A percentile compares a stretch with the other conserved stretches of the same genome.
Evolutionary conservation across 2,797 vertebrate genomes (phyloP).

Genomic region (Silurus lanzhouensis): DNA sequence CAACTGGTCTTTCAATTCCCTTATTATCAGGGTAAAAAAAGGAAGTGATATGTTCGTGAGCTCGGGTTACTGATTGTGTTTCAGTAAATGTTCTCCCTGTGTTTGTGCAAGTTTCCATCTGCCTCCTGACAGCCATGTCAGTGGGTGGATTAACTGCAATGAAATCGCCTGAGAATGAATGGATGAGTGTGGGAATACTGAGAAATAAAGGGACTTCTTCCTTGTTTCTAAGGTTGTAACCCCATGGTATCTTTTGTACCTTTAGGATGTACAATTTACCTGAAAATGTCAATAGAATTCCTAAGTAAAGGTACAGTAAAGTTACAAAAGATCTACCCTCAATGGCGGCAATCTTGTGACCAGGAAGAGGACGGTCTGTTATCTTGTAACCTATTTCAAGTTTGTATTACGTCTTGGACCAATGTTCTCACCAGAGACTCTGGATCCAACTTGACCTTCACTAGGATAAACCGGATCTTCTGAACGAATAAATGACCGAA

Average conservation of each 20-base stretch:
- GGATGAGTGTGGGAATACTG: neutral
- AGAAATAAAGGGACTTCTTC: neutral
- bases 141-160: neutral
- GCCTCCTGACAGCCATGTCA: neutral
- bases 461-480: conserved; percentile 9
- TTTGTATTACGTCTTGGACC: neutral
- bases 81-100: neutral
- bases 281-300: neutral
- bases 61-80: neutral
- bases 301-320: neutral
- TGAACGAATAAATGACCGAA: neutral
- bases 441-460: neutral
- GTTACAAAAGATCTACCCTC: neutral
- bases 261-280: neutral
- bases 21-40: neutral
- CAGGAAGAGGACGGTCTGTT: neutral
- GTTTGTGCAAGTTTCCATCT: neutral
- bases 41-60: conserved; percentile 11
- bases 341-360: neutral
- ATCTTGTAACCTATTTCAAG: neutral
- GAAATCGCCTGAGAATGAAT: neutral
- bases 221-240: neutral
- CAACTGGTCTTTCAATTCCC: neutral
- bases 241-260: neutral
- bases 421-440: neutral